These are phyloP conservation scores for Amphilophus citrinellus DNA, from an alignment of 2,113 vertebrate species.

Conservation along the genomic window DNA sequence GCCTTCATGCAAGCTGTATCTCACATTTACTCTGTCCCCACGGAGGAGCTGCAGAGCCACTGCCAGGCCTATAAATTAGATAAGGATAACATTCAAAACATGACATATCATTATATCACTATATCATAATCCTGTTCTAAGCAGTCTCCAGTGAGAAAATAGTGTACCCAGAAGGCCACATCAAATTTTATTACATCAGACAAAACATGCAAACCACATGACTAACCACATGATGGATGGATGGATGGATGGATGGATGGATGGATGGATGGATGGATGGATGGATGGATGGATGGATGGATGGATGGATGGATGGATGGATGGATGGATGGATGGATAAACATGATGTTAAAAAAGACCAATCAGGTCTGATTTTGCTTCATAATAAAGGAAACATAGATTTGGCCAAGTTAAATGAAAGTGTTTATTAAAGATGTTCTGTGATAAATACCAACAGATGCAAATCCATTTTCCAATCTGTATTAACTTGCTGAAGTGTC, in stretches of 20 bases:
- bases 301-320: too few species aligned
- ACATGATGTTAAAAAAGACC: not conserved
- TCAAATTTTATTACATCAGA: slow-evolving; percentile 36
- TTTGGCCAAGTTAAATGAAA: not conserved
- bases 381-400: rapidly evolving
- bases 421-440: not conserved
- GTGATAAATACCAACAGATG: not conserved
- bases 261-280: too few species aligned
- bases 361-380: not conserved
- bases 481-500: not conserved
- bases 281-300: too few species aligned
- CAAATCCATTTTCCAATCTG: not conserved
- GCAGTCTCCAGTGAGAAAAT: slow-evolving; percentile 4
- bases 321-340: too few species aligned
- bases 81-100: not conserved
- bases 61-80: slow-evolving; percentile 83
- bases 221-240: not conserved
- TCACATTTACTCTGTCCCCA: slow-evolving; percentile 88
- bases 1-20: not conserved
- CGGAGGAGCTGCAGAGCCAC: slow-evolving; percentile 97
- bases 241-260: too few species aligned
- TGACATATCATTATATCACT: slow-evolving; percentile 6
- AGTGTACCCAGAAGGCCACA: slow-evolving; percentile 10
- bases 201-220: not conserved
- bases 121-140: not conserved